Base-by-base conservation (phyloP, 2,888 invertebrate genomes). In the Brachypterus glaber region DNA sequence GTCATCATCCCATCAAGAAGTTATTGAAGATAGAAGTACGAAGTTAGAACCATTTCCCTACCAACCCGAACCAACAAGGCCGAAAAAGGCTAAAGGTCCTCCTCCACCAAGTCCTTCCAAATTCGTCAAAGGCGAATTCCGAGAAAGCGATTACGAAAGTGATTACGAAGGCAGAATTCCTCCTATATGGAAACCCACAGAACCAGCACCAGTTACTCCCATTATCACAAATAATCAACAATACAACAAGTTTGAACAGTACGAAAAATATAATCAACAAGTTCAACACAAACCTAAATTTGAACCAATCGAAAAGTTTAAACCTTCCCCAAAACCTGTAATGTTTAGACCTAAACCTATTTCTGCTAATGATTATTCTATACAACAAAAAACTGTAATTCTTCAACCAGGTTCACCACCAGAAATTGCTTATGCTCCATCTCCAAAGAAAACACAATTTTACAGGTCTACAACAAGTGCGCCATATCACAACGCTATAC, bases 61-160 rank as follows among this genome's bases (percentile, higher is more conserved):
- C 50, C 61, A 66, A 50, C 59, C 68, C 15, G 67, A 67, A 27
- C 59, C 63, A 12, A 52, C 53, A 8, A 59, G 53, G 40, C 58
- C 59, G 18, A 60, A 59, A 39, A 56, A 58, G 48, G 58, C 54
- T 25, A 67, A 63, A 47, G 59, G 65, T 2, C 70, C 72, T 25
- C 69, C 70, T 17, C 71, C 74, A 33, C 71, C 73, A 15, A 76
- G 73, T 60, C 79, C 79, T 37, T 76, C 76, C 15, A 79, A 73
- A 63, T 82, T 80, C 58, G 63, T 74, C 13, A 77, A 73, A 59
- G 70, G 75, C 47, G 77, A 78, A 63, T 76, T 76, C 59, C 68
- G 70, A 35, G 77, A 76, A 58, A 81, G 78, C 54, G 82, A 82
- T 56, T 80, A 80, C 54, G 79, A 80, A 63, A 82, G 80, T 53